Evolutionary conservation across 2,113 vertebrate genomes (phyloP).

Genomic region (Reinhardtius hippoglossoides): DNA sequence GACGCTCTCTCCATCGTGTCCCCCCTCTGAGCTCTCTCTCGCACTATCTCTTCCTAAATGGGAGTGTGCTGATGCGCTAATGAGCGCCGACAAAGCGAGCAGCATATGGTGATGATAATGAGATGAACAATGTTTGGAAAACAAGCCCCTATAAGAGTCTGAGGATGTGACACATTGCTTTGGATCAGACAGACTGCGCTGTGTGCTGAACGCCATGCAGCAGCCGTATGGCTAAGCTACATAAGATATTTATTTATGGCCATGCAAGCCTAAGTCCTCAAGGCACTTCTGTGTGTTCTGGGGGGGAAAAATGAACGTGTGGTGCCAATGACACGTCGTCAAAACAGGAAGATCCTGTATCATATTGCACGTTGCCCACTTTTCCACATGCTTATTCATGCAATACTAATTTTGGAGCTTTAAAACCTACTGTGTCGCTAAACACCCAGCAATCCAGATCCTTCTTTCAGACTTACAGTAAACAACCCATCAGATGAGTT

Average conservation of each 20-base stretch:
- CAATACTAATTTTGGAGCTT: not conserved
- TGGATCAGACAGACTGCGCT: constrained; percentile 35
- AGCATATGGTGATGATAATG: constrained; percentile 77
- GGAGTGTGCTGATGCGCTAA: constrained; percentile 52
- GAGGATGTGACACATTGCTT: constrained; percentile 48
- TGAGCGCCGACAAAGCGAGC: constrained; percentile 66
- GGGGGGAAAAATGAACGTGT: constrained; percentile 24
- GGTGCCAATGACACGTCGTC: constrained; percentile 40
- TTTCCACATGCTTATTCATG: not conserved
- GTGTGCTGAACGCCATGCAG: constrained; percentile 23
- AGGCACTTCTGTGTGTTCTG: constrained; percentile 8
- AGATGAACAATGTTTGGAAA: constrained; percentile 73
- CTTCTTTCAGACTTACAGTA: no score
- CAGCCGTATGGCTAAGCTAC: constrained; percentile 51
- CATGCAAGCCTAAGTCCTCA: constrained; percentile 31
- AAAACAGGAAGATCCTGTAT: not conserved
- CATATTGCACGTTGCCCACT: no score
- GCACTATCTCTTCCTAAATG: constrained; percentile 52
- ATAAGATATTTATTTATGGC: constrained; percentile 63
- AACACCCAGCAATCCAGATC: no score
- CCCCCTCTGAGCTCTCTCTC: constrained; percentile 10
- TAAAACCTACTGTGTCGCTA: no score
- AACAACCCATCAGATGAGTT: no score
- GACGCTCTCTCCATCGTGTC: not conserved
- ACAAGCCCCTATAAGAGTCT: constrained; percentile 61